Base-by-base conservation (phyloP, 1,140 invertebrate species). In the Hyles vespertilio region DNA sequence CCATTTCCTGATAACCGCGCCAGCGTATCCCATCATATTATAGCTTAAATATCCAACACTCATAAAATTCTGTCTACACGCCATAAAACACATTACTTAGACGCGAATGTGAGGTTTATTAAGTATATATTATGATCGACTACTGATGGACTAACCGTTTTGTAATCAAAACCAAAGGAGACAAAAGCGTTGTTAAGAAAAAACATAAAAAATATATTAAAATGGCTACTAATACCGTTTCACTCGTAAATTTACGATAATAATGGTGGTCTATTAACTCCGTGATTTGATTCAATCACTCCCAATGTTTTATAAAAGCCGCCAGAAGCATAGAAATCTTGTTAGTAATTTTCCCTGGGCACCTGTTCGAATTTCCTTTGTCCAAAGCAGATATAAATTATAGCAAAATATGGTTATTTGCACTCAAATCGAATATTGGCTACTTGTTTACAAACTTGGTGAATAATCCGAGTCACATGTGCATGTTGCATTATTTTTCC, bases 211-310 rank as follows among this genome's bases (percentile, higher is more conserved):
- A 50, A 32, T 12, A 50, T 50, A 50, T 50, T 12, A 32, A 50
- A 50, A 22, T 22, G 22, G 36, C 36, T 2, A 40, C 36, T 40
- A 40, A 40, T 40, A 40, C 8, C 36, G 48, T 50, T 32, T 50
- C 11, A 32, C 48, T 50, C 48, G 7, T 50, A 50, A 50, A 50
- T 50, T 50, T 50, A 50, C 32, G n/a, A 12, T 50, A 50, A 50
- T 22, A 50, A 50, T 22, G 12, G 48, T 22, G 2, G 12, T 50
- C 22, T 50, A 40, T 50, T 8, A 50, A 47, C 10, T 22, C 48
- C 7, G 8, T 50, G 48, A 50, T 50, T 50, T 50, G 48, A 50
- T 50, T 50, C n/a, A 50, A 32, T 22, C 12, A 22, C 32, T 50
- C 32, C 48, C 7, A 50, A 50, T 50, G 32, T 50, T 12, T 50